A percentile compares a stretch with the other conserved stretches of the same genome.
These are phyloP conservation scores for Hydrotaea diabolus DNA, from an alignment of 2,888 invertebrate species.

Conservation along the genomic window DNA sequence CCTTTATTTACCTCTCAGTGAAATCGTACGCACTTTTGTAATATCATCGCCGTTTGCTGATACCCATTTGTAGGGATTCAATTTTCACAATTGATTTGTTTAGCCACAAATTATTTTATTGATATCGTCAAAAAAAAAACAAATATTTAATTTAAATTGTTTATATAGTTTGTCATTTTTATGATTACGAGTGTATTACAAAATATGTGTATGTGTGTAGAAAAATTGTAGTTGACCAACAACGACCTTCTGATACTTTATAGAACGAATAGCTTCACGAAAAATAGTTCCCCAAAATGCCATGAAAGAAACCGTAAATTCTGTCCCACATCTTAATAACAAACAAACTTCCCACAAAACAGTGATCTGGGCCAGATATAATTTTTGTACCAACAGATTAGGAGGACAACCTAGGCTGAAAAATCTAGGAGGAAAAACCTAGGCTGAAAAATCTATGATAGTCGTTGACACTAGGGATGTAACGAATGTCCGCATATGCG, in stretches of 20 bases:
- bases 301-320: no score
- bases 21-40: slow-evolving; percentile 20
- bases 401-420: no score
- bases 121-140: neutral
- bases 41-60: slow-evolving; percentile 8
- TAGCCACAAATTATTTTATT: neutral
- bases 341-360: no score
- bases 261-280: no score
- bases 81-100: slow-evolving; percentile 24
- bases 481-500: no score
- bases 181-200: neutral
- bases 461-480: no score
- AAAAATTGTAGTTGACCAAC: neutral
- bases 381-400: no score
- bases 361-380: no score
- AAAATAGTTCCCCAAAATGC: no score
- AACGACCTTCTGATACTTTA: neutral
- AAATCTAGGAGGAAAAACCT: no score
- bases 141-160: slow-evolving; percentile 34
- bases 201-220: neutral
- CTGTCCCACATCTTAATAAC: no score
- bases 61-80: neutral
- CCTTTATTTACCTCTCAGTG: neutral
- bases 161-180: slow-evolving; percentile 16
- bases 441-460: no score